These are phyloP conservation scores for Protobothrops flavoviridis DNA, from an alignment of 2,113 vertebrate species.

Conservation along the genomic window DNA sequence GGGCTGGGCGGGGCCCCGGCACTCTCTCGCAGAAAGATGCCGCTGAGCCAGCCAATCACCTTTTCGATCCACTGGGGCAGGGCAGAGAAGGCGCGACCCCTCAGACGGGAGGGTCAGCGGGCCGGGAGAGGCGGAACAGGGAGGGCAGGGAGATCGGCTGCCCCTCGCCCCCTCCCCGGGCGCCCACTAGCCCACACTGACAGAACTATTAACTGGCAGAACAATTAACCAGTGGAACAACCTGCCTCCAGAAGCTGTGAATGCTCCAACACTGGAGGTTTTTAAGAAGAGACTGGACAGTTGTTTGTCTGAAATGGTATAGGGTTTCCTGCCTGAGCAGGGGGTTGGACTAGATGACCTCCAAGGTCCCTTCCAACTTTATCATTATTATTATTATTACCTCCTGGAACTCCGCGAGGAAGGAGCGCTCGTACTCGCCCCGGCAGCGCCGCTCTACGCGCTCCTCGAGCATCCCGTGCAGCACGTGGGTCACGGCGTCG, in stretches of 20 bases:
- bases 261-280: no score
- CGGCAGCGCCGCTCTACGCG: conserved; percentile 91
- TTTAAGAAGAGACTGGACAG: no score
- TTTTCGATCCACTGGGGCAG: conserved; percentile 87
- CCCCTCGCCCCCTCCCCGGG: not conserved
- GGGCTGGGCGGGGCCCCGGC: conserved; percentile 30
- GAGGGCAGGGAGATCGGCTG: no score
- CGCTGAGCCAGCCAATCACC: conserved; percentile 92
- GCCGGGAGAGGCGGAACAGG: not conserved
- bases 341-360: no score
- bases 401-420: conserved; percentile 90
- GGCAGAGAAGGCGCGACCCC: not conserved
- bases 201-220: no score
- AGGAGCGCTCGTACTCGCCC: conserved; percentile 92
- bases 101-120: not conserved
- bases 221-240: no score
- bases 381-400: conserved; percentile 54
- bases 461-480: conserved; percentile 91
- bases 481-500: conserved; percentile 86
- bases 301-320: no score
- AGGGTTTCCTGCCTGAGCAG: no score
- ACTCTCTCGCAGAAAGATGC: conserved; percentile 80
- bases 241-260: no score
- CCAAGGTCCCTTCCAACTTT: no score
- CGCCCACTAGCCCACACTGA: not conserved